Evolutionary conservation across 1,140 invertebrate genomes (phyloP).

Genomic region (Drosophila sucinea): DNA sequence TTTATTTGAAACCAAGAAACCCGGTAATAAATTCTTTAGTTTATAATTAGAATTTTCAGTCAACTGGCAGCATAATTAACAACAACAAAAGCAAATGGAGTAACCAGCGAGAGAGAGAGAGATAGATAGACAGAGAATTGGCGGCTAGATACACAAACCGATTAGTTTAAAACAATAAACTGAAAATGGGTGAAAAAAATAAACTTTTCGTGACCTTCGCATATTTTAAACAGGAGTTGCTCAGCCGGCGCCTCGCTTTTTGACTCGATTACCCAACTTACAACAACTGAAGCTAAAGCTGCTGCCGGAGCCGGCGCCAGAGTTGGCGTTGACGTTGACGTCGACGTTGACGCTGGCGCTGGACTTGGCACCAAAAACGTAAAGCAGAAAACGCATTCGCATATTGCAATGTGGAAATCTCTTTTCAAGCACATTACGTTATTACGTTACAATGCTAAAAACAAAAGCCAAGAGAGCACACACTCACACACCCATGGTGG

Average conservation of each 20-base stretch:
- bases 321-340: neutral
- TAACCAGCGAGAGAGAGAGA: neutral
- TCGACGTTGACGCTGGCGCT: conserved; percentile 58
- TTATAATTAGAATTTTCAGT: conserved; percentile 75
- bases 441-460: conserved; percentile 49
- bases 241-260: conserved; percentile 53
- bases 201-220: conserved; percentile 67
- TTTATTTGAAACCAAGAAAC: conserved; percentile 69
- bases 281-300: conserved; percentile 24
- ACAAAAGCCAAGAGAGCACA: conserved; percentile 39
- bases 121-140: neutral
- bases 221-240: conserved; percentile 65
- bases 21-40: conserved; percentile 77
- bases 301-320: conserved; percentile 12
- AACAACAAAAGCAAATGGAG: conserved; percentile 28
- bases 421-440: conserved; percentile 64
- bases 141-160: neutral
- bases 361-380: conserved; percentile 79
- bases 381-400: conserved; percentile 47
- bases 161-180: conserved; percentile 24
- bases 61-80: conserved; percentile 51
- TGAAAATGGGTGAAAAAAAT: conserved; percentile 26
- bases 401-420: conserved; percentile 67
- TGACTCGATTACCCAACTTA: conserved; percentile 60
- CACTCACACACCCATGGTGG: neutral